Percentiles rank a stretch among this genome's conserved stretches.
Evolutionary conservation across 2,797 vertebrate genomes (phyloP).

Genomic region (Podargus strigoides): DNA sequence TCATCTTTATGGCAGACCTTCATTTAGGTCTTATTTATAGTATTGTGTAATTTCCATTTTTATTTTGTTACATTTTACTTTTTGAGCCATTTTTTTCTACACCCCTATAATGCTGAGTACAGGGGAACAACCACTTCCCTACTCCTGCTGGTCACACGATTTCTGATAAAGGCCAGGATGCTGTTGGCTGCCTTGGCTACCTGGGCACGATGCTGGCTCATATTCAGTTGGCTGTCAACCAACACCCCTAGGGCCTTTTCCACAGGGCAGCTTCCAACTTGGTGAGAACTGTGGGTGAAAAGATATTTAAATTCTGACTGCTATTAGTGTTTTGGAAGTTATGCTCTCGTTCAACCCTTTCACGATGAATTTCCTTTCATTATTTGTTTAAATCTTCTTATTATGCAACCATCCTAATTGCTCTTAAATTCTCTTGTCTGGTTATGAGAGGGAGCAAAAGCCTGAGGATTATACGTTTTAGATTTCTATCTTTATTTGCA

Average conservation of each 20-base stretch:
- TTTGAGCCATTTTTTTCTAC: neutral
- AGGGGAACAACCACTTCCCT: no score
- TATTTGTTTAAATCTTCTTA: constrained; percentile 1
- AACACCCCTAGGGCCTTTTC: no score
- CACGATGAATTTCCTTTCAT: neutral
- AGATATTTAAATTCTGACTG: neutral
- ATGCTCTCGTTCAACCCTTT: neutral
- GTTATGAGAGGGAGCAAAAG: constrained; percentile 1
- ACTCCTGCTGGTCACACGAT: no score
- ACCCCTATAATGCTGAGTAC: neutral
- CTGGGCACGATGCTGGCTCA: no score
- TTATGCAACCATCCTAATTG: neutral
- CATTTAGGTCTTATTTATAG: neutral
- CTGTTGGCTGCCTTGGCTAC: no score
- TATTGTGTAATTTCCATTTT: neutral
- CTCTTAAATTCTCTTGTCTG: neutral
- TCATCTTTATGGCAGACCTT: neutral
- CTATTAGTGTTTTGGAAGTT: neutral
- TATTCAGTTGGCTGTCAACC: no score
- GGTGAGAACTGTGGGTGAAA: neutral
- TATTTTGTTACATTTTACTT: neutral
- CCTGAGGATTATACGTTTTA: neutral
- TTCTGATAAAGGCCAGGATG: no score
- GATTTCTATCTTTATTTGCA: neutral
- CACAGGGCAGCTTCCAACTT: no score